Evolutionary conservation across 2,113 vertebrate species (phyloP).

Genomic region (Pungitius pungitius): DNA sequence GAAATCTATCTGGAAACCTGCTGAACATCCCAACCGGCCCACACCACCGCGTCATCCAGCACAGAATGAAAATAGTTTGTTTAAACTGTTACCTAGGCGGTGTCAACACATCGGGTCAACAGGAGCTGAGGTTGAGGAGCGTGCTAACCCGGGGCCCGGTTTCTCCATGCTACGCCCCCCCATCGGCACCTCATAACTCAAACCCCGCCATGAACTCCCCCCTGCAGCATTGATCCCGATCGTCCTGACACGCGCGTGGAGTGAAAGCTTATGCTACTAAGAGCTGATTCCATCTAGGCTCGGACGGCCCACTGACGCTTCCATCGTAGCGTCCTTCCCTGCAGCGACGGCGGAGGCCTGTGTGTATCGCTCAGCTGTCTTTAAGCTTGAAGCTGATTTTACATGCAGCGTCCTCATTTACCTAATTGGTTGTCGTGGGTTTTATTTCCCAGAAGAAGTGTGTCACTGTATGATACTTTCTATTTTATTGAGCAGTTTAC

Average conservation of each 20-base stretch:
- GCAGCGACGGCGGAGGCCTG: conserved; percentile 79
- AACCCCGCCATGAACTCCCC: conserved; percentile 32
- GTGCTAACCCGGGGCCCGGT: conserved; percentile 23
- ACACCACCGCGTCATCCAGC: conserved; percentile 49
- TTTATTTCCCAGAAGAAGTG: neutral
- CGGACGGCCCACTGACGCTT: conserved; percentile 64
- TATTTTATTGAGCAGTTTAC: conserved; percentile 33
- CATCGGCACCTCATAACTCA: conserved; percentile 63
- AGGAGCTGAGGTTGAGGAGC: conserved; percentile 71
- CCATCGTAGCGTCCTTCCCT: conserved; percentile 62
- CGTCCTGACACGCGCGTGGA: conserved; percentile 57
- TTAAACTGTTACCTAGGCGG: conserved; percentile 77
- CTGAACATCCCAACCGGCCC: conserved; percentile 48
- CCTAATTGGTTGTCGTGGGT: neutral
- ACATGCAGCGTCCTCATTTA: conserved; percentile 64
- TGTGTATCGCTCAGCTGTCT: conserved; percentile 59
- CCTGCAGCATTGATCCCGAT: conserved; percentile 43
- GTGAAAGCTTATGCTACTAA: no score
- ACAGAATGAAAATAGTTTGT: conserved; percentile 74
- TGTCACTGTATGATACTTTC: conserved; percentile 10
- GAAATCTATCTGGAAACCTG: conserved; percentile 57
- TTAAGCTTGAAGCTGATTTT: conserved; percentile 53
- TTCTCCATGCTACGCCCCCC: conserved; percentile 1
- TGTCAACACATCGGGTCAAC: conserved; percentile 77
- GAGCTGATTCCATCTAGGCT: no score